phyloP scores from a whole-genome alignment of 2,113 vertebrate species.

The Bombycilla garrulus region DNA sequence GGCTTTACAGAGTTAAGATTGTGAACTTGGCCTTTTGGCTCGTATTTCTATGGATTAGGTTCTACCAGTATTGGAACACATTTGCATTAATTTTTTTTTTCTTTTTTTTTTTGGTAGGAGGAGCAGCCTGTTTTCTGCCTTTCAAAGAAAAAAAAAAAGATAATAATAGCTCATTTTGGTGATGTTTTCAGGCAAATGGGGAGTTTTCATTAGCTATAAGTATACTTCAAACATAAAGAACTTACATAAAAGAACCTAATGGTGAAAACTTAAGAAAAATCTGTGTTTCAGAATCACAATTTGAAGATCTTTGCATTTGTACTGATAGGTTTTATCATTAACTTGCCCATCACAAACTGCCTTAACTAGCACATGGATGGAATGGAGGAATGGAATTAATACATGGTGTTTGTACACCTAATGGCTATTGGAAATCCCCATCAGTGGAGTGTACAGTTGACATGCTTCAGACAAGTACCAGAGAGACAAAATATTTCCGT shows the following conservation, averaged over 20 bases:
- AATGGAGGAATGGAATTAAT: neutral
- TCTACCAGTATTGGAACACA: neutral
- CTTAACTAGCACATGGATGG: neutral
- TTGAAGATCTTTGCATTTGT: neutral
- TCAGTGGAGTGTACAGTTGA: neutral
- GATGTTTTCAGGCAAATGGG: neutral
- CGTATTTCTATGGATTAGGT: neutral
- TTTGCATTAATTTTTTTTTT: neutral
- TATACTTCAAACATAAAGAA: neutral
- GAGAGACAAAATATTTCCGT: constrained; percentile 2
- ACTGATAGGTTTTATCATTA: neutral
- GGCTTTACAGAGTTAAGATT: neutral
- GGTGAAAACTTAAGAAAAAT: neutral
- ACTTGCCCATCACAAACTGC: neutral
- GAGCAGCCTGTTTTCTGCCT: neutral
- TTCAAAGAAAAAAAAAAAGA: neutral
- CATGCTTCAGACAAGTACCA: neutral
- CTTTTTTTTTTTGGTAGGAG: neutral
- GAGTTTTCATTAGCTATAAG: neutral
- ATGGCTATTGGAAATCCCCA: neutral
- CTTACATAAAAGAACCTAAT: neutral
- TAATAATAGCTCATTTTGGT: neutral
- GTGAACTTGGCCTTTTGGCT: constrained; percentile 8
- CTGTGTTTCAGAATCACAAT: neutral
- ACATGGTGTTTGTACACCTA: neutral